Evolutionary conservation across 2,113 vertebrate genomes (phyloP).

Genomic region (Eubucco bourcierii): DNA sequence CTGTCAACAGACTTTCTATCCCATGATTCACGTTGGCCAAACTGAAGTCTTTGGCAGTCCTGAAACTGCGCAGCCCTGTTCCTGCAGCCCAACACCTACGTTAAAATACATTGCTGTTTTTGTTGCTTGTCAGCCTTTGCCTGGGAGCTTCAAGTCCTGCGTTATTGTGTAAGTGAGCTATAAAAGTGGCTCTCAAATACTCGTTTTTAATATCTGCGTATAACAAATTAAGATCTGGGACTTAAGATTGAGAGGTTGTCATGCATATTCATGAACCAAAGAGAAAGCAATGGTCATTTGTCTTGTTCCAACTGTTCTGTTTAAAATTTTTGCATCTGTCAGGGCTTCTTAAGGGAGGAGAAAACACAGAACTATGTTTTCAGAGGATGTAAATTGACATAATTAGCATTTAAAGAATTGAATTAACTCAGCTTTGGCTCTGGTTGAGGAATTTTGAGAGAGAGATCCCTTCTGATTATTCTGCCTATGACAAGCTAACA

Average conservation of each 20-base stretch:
- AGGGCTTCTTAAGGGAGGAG: background rate
- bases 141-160: background rate
- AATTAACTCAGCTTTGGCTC: background rate
- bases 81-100: background rate
- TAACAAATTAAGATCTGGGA: background rate
- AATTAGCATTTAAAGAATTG: background rate
- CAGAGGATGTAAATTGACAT: background rate
- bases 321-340: background rate
- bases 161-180: accelerated
- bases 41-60: background rate
- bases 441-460: background rate
- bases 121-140: background rate
- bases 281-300: background rate
- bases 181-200: background rate
- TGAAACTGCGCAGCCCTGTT: background rate
- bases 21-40: accelerated
- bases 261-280: background rate
- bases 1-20: background rate
- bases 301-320: background rate
- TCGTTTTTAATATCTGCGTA: background rate
- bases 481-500: background rate
- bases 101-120: background rate
- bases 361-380: background rate
- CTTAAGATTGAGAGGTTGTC: background rate
- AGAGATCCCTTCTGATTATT: background rate